A percentile compares a stretch with the other conserved stretches of the same genome.
These are phyloP conservation scores for Pogonophryne albipinna DNA, from an alignment of 2,797 vertebrate species.

Conservation along the genomic window DNA sequence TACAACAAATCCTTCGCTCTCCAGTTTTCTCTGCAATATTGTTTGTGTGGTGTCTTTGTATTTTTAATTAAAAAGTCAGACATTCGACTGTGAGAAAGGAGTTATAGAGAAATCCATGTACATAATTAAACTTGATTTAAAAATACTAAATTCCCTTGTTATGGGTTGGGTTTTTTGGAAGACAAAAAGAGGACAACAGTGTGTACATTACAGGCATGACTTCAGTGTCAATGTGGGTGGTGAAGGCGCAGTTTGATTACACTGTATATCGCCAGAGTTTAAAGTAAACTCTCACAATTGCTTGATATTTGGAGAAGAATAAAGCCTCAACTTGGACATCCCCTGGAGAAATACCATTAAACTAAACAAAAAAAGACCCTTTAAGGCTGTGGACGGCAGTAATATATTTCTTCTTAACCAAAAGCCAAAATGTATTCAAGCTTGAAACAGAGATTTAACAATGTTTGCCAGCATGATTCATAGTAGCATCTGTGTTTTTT, in stretches of 20 bases:
- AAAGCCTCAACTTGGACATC: slow-evolving; percentile 52
- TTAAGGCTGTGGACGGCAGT: slow-evolving; percentile 11
- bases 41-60: background rate
- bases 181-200: slow-evolving; percentile 45
- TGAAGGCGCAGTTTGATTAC: slow-evolving; percentile 64
- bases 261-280: slow-evolving; percentile 56
- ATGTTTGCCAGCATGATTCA: slow-evolving; percentile 21
- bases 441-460: slow-evolving; percentile 26
- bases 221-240: slow-evolving; percentile 71
- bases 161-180: slow-evolving; percentile 50
- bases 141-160: slow-evolving; percentile 45
- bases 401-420: slow-evolving; percentile 28
- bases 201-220: slow-evolving; percentile 44
- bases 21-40: slow-evolving; percentile 14
- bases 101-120: slow-evolving; percentile 21
- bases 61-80: slow-evolving; percentile 30
- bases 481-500: background rate
- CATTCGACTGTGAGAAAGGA: slow-evolving; percentile 1
- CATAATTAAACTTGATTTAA: slow-evolving; percentile 37
- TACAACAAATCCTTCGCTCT: slow-evolving; percentile 29
- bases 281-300: slow-evolving; percentile 60
- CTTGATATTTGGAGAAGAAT: slow-evolving; percentile 52
- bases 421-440: slow-evolving; percentile 22
- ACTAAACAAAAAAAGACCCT: slow-evolving; percentile 48
- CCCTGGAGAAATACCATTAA: slow-evolving; percentile 35